These are phyloP conservation scores for Marasmarcha lunaedactyla DNA, from an alignment of 2,888 invertebrate genomes.

Conservation along the genomic window DNA sequence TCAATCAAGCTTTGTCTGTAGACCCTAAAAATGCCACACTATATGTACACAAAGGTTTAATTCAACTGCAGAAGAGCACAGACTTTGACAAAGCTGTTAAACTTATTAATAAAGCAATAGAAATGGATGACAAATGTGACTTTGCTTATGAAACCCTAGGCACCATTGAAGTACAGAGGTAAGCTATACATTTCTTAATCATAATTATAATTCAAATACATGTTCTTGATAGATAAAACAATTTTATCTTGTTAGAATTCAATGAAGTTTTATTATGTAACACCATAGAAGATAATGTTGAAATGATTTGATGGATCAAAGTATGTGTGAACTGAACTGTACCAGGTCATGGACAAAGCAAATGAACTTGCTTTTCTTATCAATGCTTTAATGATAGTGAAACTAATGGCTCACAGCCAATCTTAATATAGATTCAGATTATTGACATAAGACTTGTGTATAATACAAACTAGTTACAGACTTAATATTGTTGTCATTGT, in stretches of 20 bases:
- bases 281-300: constrained; percentile 6
- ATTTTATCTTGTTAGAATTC: too few relatives aligned
- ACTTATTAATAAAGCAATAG: constrained; percentile 84
- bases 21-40: constrained; percentile 89
- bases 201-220: constrained; percentile 1
- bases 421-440: constrained; percentile 14
- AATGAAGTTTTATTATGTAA: too few relatives aligned
- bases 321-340: too few relatives aligned
- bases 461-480: background rate
- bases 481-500: background rate
- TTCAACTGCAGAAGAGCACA: constrained; percentile 87
- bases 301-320: constrained; percentile 1
- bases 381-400: constrained; percentile 5
- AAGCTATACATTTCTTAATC: constrained; percentile 23
- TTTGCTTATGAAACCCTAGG: constrained; percentile 96
- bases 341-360: background rate
- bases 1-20: constrained; percentile 82
- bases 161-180: constrained; percentile 94
- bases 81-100: constrained; percentile 83
- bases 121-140: constrained; percentile 91
- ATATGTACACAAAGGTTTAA: constrained; percentile 87
- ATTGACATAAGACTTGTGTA: background rate
- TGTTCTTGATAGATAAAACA: too few relatives aligned
- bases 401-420: constrained; percentile 16
- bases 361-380: background rate